Conservation (phyloP, 1,140 invertebrate genomes). For the Pachypsylla venusta region DNA sequence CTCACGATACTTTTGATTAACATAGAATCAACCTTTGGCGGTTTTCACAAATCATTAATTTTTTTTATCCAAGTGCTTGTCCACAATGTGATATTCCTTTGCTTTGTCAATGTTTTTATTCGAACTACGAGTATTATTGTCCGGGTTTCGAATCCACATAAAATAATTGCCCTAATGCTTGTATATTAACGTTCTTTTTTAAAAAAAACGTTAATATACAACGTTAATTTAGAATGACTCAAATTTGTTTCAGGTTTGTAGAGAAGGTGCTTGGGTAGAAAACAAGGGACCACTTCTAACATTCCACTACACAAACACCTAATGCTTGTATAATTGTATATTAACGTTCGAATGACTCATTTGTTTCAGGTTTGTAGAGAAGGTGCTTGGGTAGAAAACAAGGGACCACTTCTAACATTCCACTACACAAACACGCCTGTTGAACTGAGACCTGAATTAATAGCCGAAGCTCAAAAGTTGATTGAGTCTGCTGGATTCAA, state of each 20-base stretch:
- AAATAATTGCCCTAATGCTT: no score
- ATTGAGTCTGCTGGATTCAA: conserved; percentile 62
- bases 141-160: no score
- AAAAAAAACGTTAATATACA: no score
- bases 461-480: conserved; percentile 48
- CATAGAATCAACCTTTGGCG: no score
- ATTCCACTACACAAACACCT: conserved; percentile 75
- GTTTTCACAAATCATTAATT: no score
- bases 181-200: no score
- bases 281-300: conserved; percentile 77
- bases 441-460: conserved; percentile 43
- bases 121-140: no score
- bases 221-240: no score
- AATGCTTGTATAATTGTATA: background rate
- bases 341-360: background rate
- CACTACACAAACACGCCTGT: conserved; percentile 71
- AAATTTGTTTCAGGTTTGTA: conserved; percentile 48
- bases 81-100: no score
- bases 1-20: no score
- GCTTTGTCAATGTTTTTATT: no score
- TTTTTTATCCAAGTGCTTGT: no score
- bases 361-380: conserved; percentile 51
- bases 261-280: conserved; percentile 80
- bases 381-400: conserved; percentile 85
- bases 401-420: conserved; percentile 71